These are phyloP conservation scores for Stercorarius parasiticus DNA, from an alignment of 2,113 vertebrate genomes.

Conservation along the genomic window DNA sequence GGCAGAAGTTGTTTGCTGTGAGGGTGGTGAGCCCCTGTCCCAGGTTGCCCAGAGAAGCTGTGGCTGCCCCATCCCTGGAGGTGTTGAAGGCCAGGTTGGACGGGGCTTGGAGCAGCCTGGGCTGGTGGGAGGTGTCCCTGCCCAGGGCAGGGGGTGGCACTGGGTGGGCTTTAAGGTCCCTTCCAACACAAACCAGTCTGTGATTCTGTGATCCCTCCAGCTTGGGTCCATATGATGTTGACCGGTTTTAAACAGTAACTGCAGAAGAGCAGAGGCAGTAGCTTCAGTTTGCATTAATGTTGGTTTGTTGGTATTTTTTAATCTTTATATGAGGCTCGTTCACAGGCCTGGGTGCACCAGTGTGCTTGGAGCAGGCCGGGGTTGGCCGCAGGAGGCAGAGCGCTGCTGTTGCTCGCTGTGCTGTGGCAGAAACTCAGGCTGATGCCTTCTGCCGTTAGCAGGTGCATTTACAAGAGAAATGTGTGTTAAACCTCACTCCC, in stretches of 20 bases:
- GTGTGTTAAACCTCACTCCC: neutral
- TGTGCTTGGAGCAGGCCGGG: neutral
- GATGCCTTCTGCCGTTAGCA: neutral
- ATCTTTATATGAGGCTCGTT: neutral
- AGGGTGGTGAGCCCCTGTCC: no score
- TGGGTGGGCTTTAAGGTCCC: no score
- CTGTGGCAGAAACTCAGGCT: neutral
- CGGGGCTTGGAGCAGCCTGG: no score
- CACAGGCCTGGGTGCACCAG: fast-evolving
- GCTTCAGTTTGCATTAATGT: neutral
- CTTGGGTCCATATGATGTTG: neutral
- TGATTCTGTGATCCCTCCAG: neutral
- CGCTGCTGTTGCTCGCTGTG: neutral
- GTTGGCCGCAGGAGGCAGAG: neutral
- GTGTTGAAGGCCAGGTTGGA: no score
- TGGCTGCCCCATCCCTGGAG: no score
- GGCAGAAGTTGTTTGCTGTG: no score
- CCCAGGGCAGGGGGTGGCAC: no score
- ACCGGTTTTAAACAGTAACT: neutral
- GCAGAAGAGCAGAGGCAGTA: neutral
- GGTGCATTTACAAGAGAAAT: neutral
- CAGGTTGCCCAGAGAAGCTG: no score
- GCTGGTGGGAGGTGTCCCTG: no score
- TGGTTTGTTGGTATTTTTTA: neutral
- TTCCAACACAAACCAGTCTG: no score